Conservation (phyloP, 1,140 invertebrate species). For the Neodiprion fabricii region DNA sequence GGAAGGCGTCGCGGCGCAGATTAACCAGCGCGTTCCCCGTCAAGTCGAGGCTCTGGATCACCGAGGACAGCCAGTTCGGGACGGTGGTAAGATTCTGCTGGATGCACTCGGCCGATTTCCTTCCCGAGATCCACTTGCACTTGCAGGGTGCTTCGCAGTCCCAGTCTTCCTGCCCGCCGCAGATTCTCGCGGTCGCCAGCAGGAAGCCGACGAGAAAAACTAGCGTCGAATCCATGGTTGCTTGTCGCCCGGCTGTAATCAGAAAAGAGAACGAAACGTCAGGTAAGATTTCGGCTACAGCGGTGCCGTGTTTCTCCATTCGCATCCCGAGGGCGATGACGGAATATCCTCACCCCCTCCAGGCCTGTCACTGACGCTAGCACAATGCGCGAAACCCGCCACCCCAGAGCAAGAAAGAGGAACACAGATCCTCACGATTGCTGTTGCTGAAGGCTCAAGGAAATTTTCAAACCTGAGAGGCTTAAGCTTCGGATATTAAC, state of each 20-base stretch:
- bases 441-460: neutral
- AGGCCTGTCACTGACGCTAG: too few relatives aligned
- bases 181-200: slow-evolving; percentile 31
- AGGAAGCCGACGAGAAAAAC: slow-evolving; percentile 3
- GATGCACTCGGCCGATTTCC: slow-evolving; percentile 81
- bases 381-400: too few relatives aligned
- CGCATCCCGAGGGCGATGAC: too few relatives aligned
- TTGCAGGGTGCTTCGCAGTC: slow-evolving; percentile 68
- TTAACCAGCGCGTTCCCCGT: slow-evolving; percentile 73
- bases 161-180: slow-evolving; percentile 64
- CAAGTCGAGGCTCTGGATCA: slow-evolving; percentile 80
- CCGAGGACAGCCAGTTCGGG: slow-evolving; percentile 72
- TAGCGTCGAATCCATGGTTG: neutral
- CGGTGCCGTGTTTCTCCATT: too few relatives aligned
- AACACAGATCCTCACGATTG: too few relatives aligned
- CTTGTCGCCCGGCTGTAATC: neutral
- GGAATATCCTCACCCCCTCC: too few relatives aligned
- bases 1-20: slow-evolving; percentile 73
- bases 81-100: slow-evolving; percentile 69
- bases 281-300: neutral
- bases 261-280: neutral
- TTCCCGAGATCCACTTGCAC: slow-evolving; percentile 81
- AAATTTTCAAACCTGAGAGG: neutral
- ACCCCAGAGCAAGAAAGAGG: too few relatives aligned
- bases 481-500: neutral